Conservation (phyloP, 2,888 invertebrate species). For the Dromius quadrimaculatus region DNA sequence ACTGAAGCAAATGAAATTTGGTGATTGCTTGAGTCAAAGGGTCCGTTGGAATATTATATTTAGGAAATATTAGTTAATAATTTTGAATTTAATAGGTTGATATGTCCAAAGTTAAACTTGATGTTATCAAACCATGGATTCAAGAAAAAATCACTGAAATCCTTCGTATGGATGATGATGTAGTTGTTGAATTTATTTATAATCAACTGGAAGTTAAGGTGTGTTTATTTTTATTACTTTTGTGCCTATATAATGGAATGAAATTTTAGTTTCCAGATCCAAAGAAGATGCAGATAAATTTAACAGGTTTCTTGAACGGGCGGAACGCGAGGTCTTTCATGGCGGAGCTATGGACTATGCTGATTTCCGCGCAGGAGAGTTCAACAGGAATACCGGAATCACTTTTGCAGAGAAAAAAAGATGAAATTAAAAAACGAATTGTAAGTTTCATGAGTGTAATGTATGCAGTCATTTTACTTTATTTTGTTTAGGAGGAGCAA, state of each 20-base stretch:
- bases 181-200: constrained; percentile 98
- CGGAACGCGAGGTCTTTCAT: constrained; percentile 98
- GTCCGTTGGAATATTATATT: constrained; percentile 67
- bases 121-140: constrained; percentile 99
- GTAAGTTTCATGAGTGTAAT: constrained; percentile 66
- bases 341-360: constrained; percentile 95
- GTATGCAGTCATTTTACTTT: background rate
- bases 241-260: background rate
- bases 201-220: constrained; percentile 97
- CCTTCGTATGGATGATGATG: constrained; percentile 98
- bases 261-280: constrained; percentile 88
- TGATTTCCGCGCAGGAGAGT: constrained; percentile 95
- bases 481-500: constrained; percentile 76
- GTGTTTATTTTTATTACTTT: constrained; percentile 60
- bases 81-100: constrained; percentile 86
- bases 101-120: constrained; percentile 97
- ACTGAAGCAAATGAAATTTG: constrained; percentile 98
- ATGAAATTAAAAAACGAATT: constrained; percentile 92
- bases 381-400: constrained; percentile 95
- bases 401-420: constrained; percentile 95
- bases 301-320: constrained; percentile 98
- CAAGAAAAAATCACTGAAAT: constrained; percentile 96
- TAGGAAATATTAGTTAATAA: background rate
- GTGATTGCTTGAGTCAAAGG: constrained; percentile 92
- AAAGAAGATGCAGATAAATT: constrained; percentile 99